Conservation (phyloP, 2,888 invertebrate species). For the Ditula angustiorana region DNA sequence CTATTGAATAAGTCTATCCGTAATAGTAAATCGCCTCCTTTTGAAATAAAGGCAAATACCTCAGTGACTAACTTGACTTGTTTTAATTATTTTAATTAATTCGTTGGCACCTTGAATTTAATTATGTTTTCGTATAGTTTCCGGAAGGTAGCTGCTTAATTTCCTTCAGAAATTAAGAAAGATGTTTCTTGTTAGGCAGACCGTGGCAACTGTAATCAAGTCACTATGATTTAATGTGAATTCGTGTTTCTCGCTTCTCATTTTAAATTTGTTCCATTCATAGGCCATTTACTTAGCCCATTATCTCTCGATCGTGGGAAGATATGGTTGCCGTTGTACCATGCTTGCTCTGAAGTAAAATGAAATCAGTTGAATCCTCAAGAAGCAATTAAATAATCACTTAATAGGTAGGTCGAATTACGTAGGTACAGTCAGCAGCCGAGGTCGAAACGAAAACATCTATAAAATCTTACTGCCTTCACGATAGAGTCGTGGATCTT, state of each 20-base stretch:
- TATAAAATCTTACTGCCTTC: too few species aligned
- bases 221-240: neutral
- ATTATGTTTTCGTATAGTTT: conserved; percentile 6
- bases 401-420: neutral
- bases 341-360: too few species aligned
- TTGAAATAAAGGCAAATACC: conserved; percentile 83
- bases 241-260: neutral
- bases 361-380: conserved; percentile 1
- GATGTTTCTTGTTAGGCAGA: conserved; percentile 2
- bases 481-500: too few species aligned
- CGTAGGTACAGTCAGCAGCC: neutral
- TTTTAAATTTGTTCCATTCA: conserved; percentile 8
- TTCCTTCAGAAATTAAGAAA: conserved; percentile 18
- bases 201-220: conserved; percentile 12
- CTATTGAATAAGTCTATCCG: conserved; percentile 80
- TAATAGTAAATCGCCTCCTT: conserved; percentile 84
- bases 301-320: conserved; percentile 14
- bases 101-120: conserved; percentile 20
- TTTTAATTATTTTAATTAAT: conserved; percentile 63
- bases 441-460: neutral
- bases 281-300: neutral
- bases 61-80: conserved; percentile 75
- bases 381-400: neutral
- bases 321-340: neutral
- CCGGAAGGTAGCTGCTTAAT: neutral